These are phyloP conservation scores for Xiphophorus couchianus DNA, from an alignment of 2,113 vertebrate species.

Conservation along the genomic window DNA sequence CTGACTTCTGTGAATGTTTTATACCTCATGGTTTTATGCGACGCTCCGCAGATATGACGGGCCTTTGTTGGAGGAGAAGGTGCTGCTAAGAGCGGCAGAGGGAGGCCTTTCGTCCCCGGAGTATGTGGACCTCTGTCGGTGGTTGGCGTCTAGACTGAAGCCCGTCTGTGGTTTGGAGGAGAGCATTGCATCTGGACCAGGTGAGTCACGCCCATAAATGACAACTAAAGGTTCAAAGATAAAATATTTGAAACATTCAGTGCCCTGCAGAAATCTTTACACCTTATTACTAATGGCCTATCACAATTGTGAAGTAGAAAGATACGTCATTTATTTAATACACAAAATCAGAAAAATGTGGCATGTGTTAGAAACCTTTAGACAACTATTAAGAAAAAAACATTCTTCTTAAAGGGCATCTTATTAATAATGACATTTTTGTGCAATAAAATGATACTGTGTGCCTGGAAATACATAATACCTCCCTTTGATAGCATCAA, in stretches of 20 bases:
- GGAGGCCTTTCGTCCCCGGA: slow-evolving; percentile 86
- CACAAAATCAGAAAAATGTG: no score
- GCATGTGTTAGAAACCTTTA: no score
- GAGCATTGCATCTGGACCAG: slow-evolving; percentile 79
- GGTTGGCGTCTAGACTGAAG: slow-evolving; percentile 87
- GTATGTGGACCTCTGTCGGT: slow-evolving; percentile 88
- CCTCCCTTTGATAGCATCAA: no score
- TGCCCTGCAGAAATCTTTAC: background rate
- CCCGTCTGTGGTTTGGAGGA: slow-evolving; percentile 85
- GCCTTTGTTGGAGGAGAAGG: slow-evolving; percentile 85
- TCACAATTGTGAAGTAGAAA: no score
- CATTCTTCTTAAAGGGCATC: no score
- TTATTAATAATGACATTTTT: background rate
- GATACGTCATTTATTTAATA: no score
- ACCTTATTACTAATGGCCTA: no score
- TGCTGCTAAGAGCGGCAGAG: slow-evolving; percentile 83
- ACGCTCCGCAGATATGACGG: slow-evolving; percentile 84
- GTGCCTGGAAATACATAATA: no score
- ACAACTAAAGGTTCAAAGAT: background rate
- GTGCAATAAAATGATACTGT: background rate
- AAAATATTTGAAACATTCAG: background rate
- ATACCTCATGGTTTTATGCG: background rate
- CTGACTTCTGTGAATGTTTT: background rate
- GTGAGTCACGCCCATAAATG: slow-evolving; percentile 40
- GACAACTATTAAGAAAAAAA: no score